Evolutionary conservation across 2,113 vertebrate genomes (phyloP), one percentile per base, ranked within the genome.

Genomic region (Anguilla japonica): DNA sequence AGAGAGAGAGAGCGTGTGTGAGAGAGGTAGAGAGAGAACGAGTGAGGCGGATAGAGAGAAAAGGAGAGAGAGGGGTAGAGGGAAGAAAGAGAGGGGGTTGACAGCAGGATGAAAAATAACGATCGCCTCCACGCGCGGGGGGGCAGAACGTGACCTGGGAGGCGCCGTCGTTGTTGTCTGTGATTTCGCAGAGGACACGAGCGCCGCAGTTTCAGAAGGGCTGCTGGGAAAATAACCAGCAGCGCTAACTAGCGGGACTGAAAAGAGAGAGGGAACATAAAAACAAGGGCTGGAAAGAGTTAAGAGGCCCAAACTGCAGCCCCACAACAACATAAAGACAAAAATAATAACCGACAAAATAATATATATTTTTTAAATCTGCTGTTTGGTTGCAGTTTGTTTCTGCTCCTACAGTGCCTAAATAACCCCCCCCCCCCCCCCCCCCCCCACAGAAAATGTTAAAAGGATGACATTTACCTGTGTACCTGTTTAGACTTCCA

Each of bases 51-150:
- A 3, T 20, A 26, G 60, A 53, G 50, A 53, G 50, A 53, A 9
- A 46, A 9, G 2, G 50, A 53, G 50, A 53, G 50, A 53, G 50
- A 53, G 50, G 13, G 50, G 50, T 13, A 13, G 0, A 53, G 50
- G 9, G 50, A 1, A 26, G 3, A 22, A 11, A 22, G 18, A 67
- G 60, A 53, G 50, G 11, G 9, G 50, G 3, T 50, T 3, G 41
- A 20, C 13, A 22, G 60, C 60, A 22, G 60, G 60, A 18, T 9
- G 60, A 67, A 26, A 63, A 88, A 90, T 90, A 89, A 89, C 9
- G 41, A 60, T 43, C 26, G 86, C 39, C 40, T 81, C 79, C 8
- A 40, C 41, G 20, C 41, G 20, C 29, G 16, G 13, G 7, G 14
- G 79, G 20, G 6, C 39, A 16, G n/a, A 81, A 81, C 14, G 6